Evolutionary conservation across 2,113 vertebrate species (phyloP).

Genomic region (Sialia sialis): DNA sequence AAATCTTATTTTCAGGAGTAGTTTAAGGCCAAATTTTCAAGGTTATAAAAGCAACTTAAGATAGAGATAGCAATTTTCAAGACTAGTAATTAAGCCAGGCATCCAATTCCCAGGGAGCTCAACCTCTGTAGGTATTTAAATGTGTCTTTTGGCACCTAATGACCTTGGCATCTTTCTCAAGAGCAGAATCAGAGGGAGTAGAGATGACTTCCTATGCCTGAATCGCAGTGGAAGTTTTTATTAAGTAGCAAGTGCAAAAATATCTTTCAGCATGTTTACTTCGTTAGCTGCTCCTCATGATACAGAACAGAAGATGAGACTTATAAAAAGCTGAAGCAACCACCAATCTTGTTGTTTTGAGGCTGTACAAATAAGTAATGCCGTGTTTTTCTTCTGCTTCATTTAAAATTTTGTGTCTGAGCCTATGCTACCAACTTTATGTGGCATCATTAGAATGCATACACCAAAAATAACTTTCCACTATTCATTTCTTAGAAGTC

Average conservation of each 20-base stretch:
- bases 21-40: conserved; percentile 22
- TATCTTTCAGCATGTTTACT: neutral
- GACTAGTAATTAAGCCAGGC: conserved; percentile 23
- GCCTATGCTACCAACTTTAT: neutral
- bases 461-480: conserved; percentile 18
- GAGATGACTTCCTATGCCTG: neutral
- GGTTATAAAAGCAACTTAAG: conserved; percentile 14
- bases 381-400: neutral
- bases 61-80: conserved; percentile 42
- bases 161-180: conserved; percentile 48
- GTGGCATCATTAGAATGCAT: neutral
- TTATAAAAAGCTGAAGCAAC: neutral
- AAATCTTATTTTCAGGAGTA: conserved; percentile 17
- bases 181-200: neutral
- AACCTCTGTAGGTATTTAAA: conserved; percentile 35
- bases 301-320: neutral
- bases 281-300: neutral
- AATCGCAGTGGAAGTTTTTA: neutral
- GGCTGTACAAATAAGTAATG: neutral
- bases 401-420: neutral
- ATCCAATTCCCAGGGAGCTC: conserved; percentile 35
- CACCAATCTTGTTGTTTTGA: neutral
- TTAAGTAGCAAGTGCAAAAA: neutral
- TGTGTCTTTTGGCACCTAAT: conserved; percentile 36
- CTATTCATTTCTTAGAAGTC: conserved; percentile 2